phyloP scores from a whole-genome alignment of 2,797 vertebrate species.

The Chloroceryle inda region DNA sequence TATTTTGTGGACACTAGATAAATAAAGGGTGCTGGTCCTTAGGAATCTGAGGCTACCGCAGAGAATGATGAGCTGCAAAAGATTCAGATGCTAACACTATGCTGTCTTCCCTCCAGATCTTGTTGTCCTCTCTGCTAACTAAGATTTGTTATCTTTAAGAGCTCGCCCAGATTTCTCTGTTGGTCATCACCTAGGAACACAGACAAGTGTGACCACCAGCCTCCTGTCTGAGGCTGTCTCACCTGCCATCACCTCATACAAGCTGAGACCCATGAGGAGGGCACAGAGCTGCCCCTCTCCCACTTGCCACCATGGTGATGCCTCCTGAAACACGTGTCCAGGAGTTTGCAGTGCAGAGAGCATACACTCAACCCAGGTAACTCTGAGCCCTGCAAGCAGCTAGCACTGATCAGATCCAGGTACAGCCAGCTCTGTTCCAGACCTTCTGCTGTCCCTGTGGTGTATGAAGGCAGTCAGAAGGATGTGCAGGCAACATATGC shows the following conservation, averaged over 20 bases:
- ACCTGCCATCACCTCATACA: neutral
- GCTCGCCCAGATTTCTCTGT: rapidly evolving
- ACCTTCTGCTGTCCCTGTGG: neutral
- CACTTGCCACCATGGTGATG: neutral
- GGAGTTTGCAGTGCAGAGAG: neutral
- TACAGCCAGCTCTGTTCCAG: neutral
- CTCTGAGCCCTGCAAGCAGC: neutral
- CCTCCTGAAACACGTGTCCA: neutral
- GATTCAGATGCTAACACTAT: too few species aligned
- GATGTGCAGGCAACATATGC: neutral
- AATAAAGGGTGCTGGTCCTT: neutral
- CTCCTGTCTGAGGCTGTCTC: neutral
- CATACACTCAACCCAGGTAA: neutral
- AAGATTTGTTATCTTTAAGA: neutral
- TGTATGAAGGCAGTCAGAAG: neutral
- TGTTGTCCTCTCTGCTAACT: neutral
- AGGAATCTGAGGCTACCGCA: neutral
- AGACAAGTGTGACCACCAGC: neutral
- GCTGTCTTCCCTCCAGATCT: neutral
- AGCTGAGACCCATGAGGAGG: rapidly evolving
- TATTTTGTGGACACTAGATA: neutral
- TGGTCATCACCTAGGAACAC: neutral
- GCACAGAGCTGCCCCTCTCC: neutral
- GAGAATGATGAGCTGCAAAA: neutral
- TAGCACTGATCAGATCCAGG: too few species aligned